phyloP scores from a whole-genome alignment of 2,888 invertebrate species.

The Andrena bicolor region DNA sequence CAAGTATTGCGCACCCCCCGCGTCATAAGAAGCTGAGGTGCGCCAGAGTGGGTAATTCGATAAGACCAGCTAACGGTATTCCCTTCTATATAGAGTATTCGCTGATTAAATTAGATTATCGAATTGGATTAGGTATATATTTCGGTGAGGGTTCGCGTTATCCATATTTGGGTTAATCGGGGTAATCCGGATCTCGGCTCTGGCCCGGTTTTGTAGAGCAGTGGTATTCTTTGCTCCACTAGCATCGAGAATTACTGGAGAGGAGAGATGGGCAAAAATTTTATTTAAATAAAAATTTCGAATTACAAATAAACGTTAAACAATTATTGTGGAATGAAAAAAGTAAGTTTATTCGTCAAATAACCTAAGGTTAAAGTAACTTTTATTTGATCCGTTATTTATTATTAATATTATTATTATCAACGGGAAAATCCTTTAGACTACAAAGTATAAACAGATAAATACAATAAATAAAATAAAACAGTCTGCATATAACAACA shows the following conservation, averaged over 20 bases:
- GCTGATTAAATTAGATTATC: constrained; percentile 19
- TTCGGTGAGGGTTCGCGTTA: background rate
- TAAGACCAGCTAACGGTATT: background rate
- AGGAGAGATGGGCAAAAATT: too few species aligned
- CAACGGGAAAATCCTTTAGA: too few species aligned
- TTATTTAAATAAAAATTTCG: too few species aligned
- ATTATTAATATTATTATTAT: too few species aligned
- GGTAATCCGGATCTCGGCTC: background rate
- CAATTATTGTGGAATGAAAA: too few species aligned
- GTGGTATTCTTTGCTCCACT: background rate
- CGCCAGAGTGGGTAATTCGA: constrained; percentile 2
- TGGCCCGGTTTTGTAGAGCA: background rate
- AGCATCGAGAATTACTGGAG: background rate
- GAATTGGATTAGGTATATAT: constrained; percentile 15
- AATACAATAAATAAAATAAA: too few species aligned
- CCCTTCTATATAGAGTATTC: background rate
- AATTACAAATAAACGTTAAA: too few species aligned
- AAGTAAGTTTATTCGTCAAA: too few species aligned
- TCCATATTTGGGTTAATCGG: constrained; percentile 1
- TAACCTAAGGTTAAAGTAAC: too few species aligned
- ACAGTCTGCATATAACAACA: too few species aligned
- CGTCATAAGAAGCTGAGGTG: background rate
- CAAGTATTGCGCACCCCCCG: background rate
- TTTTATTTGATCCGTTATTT: too few species aligned
- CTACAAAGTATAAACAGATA: too few species aligned